phyloP scores from a whole-genome alignment of 1,140 invertebrate species.

The Marisa cornuarietis region DNA sequence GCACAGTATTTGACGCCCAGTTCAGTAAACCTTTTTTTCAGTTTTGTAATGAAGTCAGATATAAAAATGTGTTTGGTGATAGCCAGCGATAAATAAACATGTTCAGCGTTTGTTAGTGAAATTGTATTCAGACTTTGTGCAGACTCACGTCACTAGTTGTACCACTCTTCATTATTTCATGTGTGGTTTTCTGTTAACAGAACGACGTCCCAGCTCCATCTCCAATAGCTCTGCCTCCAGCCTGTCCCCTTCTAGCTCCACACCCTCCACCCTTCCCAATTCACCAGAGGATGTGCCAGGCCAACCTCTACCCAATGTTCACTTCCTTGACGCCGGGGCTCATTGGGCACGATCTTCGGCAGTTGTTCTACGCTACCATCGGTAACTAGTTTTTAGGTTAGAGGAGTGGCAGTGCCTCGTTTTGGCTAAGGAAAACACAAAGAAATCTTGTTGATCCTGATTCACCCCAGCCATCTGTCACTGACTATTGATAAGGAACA shows the following conservation, averaged over 20 bases:
- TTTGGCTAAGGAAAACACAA: too few species aligned
- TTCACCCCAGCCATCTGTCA: too few species aligned
- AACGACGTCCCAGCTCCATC: constrained; percentile 38
- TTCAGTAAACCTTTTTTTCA: too few species aligned
- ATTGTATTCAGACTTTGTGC: background rate
- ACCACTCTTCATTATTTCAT: background rate
- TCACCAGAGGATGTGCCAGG: constrained; percentile 46
- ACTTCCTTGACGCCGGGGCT: constrained; percentile 66
- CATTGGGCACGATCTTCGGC: constrained; percentile 77
- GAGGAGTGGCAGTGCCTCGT: too few species aligned
- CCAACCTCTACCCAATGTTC: constrained; percentile 33
- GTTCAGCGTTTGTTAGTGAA: too few species aligned
- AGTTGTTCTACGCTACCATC: constrained; percentile 74
- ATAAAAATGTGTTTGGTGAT: too few species aligned
- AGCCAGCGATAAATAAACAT: too few species aligned
- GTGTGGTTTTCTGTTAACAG: constrained; percentile 27
- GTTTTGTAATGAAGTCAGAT: too few species aligned
- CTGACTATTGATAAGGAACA: too few species aligned
- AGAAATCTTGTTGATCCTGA: too few species aligned
- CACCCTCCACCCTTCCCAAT: constrained; percentile 52
- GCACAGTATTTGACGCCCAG: too few species aligned
- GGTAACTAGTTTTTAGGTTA: constrained; percentile 54
- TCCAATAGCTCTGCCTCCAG: constrained; percentile 44
- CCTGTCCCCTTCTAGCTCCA: constrained; percentile 41
- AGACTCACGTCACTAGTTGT: background rate